Evolutionary conservation across 2,888 invertebrate species (phyloP).

Genomic region (Catocala sponsa): DNA sequence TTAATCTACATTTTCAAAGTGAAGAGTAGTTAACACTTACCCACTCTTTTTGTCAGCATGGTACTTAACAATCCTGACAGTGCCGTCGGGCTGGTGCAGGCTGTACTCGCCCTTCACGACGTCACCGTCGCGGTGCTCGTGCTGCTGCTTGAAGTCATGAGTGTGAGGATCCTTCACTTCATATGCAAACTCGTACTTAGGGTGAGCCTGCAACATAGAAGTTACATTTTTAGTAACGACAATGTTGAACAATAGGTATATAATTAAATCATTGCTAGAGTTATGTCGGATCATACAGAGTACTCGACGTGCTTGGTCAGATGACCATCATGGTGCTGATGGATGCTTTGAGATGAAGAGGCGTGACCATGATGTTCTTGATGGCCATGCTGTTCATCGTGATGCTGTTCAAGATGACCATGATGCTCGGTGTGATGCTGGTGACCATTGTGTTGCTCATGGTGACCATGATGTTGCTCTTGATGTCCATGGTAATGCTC

Average conservation of each 20-base stretch:
- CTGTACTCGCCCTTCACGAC: constrained; percentile 41
- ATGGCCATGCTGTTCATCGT: constrained; percentile 45
- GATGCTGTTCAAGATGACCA: constrained; percentile 21
- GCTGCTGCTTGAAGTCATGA: constrained; percentile 79
- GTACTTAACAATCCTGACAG: constrained; percentile 44
- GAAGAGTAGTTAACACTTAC: neutral
- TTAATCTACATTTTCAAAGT: no score
- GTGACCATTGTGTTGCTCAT: constrained; percentile 30
- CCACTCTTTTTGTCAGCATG: constrained; percentile 39
- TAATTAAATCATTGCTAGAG: no score
- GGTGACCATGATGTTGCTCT: constrained; percentile 1
- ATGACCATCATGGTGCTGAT: constrained; percentile 26
- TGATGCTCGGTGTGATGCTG: constrained; percentile 39
- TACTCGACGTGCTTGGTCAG: neutral
- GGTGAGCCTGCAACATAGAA: constrained; percentile 50
- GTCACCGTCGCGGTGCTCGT: constrained; percentile 67
- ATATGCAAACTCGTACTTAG: constrained; percentile 74
- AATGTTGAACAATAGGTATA: no score
- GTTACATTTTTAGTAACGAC: no score
- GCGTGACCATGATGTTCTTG: no score
- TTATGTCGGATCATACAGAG: constrained; percentile 28
- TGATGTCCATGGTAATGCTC: constrained; percentile 9
- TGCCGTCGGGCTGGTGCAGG: constrained; percentile 41
- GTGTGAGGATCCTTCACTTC: constrained; percentile 81
- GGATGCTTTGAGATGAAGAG: no score